These are phyloP conservation scores for Agapornis canus DNA, from an alignment of 2,797 vertebrate genomes.

Conservation along the genomic window DNA sequence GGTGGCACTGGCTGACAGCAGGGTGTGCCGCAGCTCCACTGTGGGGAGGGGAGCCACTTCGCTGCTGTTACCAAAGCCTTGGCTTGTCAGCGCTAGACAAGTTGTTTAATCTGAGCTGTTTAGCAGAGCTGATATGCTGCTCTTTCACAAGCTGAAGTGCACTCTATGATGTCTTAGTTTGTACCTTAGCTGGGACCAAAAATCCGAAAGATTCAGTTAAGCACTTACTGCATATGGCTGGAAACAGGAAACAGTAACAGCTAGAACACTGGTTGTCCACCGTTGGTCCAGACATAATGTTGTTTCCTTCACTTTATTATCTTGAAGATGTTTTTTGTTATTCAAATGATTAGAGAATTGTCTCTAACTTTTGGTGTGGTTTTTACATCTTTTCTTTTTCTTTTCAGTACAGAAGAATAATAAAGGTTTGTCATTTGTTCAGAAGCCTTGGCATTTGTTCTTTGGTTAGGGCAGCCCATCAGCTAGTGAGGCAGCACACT, in stretches of 20 bases:
- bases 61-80: neutral
- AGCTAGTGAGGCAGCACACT: neutral
- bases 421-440: conserved; percentile 6
- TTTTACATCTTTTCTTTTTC: neutral
- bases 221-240: neutral
- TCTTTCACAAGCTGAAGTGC: neutral
- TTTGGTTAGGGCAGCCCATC: fast-evolving
- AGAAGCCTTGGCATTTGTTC: neutral
- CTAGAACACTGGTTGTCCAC: neutral
- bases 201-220: neutral
- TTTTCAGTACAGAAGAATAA: neutral
- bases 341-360: neutral
- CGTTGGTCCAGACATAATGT: neutral
- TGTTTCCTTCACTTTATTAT: neutral
- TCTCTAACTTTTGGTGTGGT: neutral
- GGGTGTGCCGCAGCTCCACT: neutral
- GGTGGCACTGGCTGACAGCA: neutral
- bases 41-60: neutral
- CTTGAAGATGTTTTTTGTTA: neutral
- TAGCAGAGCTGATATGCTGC: neutral
- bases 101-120: neutral
- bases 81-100: neutral
- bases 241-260: neutral
- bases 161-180: neutral
- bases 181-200: neutral